These are phyloP conservation scores for Tetramorium simillimum DNA, from an alignment of 1,140 invertebrate genomes.

Conservation along the genomic window DNA sequence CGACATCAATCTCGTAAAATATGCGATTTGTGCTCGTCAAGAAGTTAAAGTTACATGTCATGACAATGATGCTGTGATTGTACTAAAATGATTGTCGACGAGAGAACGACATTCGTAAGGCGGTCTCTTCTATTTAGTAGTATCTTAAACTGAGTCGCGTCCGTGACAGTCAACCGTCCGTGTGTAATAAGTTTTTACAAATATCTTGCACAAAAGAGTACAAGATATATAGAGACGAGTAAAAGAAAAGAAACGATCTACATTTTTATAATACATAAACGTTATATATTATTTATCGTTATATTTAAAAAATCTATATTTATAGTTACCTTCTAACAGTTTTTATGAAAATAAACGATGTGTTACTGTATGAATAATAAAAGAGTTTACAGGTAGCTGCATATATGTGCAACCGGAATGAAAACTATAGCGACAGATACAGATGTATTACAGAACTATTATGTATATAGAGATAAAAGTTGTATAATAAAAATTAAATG, in stretches of 20 bases:
- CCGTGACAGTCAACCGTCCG: background rate
- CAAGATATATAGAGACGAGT: background rate
- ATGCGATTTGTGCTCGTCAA: background rate
- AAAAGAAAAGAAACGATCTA: background rate
- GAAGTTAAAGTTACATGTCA: background rate
- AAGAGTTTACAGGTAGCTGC: background rate
- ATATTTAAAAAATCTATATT: background rate
- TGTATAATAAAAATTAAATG: background rate
- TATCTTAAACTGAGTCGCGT: background rate
- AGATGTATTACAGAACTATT: background rate
- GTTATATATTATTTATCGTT: background rate
- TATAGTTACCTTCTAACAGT: background rate
- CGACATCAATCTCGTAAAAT: background rate
- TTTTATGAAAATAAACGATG: background rate
- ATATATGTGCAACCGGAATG: background rate
- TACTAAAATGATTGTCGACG: background rate
- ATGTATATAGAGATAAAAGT: background rate
- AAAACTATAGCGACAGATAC: background rate
- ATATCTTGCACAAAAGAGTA: background rate
- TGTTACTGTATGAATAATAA: background rate
- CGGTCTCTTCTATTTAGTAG: background rate
- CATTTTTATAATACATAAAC: constrained; percentile 7
- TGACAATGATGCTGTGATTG: constrained; percentile 24
- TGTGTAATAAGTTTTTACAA: background rate
- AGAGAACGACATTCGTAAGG: background rate